These are phyloP conservation scores for Hypocryptadius cinnamomeus DNA, from an alignment of 2,113 vertebrate species.

Conservation along the genomic window DNA sequence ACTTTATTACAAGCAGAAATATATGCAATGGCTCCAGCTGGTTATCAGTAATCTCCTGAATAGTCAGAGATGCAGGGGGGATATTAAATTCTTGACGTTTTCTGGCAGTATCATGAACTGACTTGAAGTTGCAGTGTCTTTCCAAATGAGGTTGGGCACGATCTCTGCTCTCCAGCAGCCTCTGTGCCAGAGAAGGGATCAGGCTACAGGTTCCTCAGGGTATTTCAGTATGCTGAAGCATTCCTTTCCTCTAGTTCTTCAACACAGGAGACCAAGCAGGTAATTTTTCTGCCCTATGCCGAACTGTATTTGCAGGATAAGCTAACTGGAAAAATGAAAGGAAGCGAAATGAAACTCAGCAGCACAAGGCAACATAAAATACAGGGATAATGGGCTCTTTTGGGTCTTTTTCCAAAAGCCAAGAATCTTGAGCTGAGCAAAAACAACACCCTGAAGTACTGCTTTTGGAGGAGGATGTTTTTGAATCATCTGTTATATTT, in stretches of 20 bases:
- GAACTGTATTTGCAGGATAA: neutral
- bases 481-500: neutral
- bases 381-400: neutral
- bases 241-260: neutral
- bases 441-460: neutral
- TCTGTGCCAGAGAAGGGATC: conserved; percentile 14
- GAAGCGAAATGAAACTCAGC: neutral
- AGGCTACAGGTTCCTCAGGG: neutral
- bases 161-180: neutral
- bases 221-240: conserved; percentile 5
- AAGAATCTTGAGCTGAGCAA: neutral
- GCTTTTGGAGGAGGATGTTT: neutral
- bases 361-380: neutral
- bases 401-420: neutral
- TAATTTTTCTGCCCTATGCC: neutral
- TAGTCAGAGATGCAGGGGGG: conserved; percentile 3
- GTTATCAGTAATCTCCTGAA: conserved; percentile 28
- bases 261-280: neutral
- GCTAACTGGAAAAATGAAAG: neutral
- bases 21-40: neutral
- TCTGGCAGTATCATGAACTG: neutral
- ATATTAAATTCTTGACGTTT: conserved; percentile 36
- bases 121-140: neutral
- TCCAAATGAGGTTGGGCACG: neutral
- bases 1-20: conserved; percentile 9